Conservation (phyloP, 1,140 invertebrate species). For the Drosophila murphyi region DNA sequence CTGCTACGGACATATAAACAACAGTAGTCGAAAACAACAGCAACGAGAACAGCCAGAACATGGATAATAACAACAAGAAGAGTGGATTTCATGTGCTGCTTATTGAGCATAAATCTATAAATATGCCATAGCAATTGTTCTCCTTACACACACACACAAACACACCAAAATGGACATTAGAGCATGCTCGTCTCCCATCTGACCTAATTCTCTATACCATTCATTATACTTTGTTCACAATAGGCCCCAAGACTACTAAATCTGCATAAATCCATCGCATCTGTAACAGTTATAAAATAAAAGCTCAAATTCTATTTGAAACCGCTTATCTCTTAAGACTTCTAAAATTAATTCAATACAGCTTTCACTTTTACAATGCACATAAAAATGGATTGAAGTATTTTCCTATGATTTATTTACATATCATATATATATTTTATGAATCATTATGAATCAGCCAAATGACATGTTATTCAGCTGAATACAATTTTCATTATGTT, state of each 20-base stretch:
- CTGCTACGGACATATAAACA: conserved; percentile 44
- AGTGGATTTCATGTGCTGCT: conserved; percentile 45
- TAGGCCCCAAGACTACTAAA: not conserved
- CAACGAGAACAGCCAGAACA: conserved; percentile 10
- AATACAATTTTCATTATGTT: too few species aligned
- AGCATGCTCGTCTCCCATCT: conserved; percentile 39
- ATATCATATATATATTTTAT: too few species aligned
- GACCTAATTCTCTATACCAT: conserved; percentile 50
- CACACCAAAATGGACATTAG: conserved; percentile 23
- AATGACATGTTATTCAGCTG: too few species aligned
- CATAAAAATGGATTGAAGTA: not conserved
- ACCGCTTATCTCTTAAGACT: not conserved
- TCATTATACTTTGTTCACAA: conserved; percentile 26
- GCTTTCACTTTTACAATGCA: not conserved
- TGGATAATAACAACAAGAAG: conserved; percentile 11
- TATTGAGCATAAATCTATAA: conserved; percentile 63
- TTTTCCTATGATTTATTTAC: too few species aligned
- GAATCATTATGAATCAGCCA: too few species aligned
- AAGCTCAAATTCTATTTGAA: conserved; percentile 4
- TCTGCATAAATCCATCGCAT: conserved; percentile 3
- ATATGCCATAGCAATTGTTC: conserved; percentile 62
- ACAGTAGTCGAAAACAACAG: conserved; percentile 30
- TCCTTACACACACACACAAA: not conserved
- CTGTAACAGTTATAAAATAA: not conserved
- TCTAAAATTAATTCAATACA: not conserved